Evolutionary conservation across 1,140 invertebrate species (phyloP), one percentile per base, ranked within the genome.

Genomic region (Cylas formicarius): DNA sequence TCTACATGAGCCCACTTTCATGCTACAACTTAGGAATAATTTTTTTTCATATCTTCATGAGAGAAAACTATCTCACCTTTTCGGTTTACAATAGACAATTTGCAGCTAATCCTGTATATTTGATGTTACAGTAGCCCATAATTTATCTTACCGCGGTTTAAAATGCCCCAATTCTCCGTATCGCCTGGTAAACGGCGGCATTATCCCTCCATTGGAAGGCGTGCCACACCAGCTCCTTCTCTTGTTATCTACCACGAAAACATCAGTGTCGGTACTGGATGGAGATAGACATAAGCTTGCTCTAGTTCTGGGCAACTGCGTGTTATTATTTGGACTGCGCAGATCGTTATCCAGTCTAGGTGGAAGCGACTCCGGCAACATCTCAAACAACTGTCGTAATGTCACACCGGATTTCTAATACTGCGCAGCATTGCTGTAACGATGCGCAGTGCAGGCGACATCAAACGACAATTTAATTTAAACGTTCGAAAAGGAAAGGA

Each of bases 91-190:
- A n/a, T n/a, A n/a, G n/a, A n/a, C n/a, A n/a, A n/a, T n/a, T n/a
- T n/a, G n/a, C n/a, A n/a, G n/a, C n/a, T n/a, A n/a, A n/a, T n/a
- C n/a, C n/a, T n/a, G n/a, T n/a, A n/a, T n/a, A n/a, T n/a, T n/a
- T n/a, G n/a, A n/a, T n/a, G n/a, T n/a, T n/a, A n/a, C n/a, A n/a
- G n/a, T n/a, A n/a, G n/a, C n/a, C n/a, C n/a, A n/a, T n/a, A n/a
- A n/a, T 11, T 14, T 11, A 19, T 34, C 55, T 56, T 63, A 63
- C 61, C 61, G 59, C 52, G 57, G 58, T 40, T 61, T 61, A 43
- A 61, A 53, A 40, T 63, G 61, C 27, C 61, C 61, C 44, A 63
- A 40, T 51, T 63, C 61, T n/a, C 61, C 61, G 38, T 63, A 63
- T 31, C 61, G 50, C 33, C 49, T 59, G 33, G 53, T 37, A 44